Base-by-base conservation (phyloP, 2,113 vertebrate species). In the Takifugu bimaculatus region DNA sequence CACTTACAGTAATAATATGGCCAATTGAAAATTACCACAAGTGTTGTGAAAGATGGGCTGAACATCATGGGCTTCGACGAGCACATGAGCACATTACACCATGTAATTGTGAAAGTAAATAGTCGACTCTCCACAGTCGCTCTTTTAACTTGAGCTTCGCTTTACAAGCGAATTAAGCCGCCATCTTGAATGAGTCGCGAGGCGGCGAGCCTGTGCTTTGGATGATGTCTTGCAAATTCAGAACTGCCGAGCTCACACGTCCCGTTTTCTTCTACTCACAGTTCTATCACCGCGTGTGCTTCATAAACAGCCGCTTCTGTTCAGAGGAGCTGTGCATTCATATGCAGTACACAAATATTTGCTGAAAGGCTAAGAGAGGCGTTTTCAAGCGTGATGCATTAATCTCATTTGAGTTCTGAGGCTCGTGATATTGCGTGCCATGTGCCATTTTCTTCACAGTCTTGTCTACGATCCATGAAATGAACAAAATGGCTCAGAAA, bases 401-500 rank as follows among this genome's bases (percentile, higher is more conserved):
- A n/a, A 29, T 45, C 68, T 75, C 68, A 56, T 76, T 74, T 75
- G 54, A 77, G 75, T 76, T 55, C 57, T 54, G 62, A 62, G 35
- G 52, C 54, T 70, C 28, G 0, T 20, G 74, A 75, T 77, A 68
- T 66, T 60, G 68, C 43, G 50, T 27, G 58, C 63, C 63, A 2
- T 67, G 77, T 69, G 70, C 59, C 64, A 65, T 76, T 60, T 80
- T 69, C 58, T 62, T 42, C 47, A 3, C 44, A 61, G 54, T 72
- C 76, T 70, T 62, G 57, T 71, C 70, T 44, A 53, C 67, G 53
- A 74, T 63, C 74, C 78, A 80, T 77, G 76, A 76, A 82, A 79
- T 81, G 79, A 84, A 65, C 70, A 80, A 74, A 87, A 81, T 71
- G 76, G 72, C 68, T 79, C 57, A 59, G 80, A 74, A 83, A 86